phyloP scores from a whole-genome alignment of 2,888 invertebrate species.

The Athrips mouffetella region DNA sequence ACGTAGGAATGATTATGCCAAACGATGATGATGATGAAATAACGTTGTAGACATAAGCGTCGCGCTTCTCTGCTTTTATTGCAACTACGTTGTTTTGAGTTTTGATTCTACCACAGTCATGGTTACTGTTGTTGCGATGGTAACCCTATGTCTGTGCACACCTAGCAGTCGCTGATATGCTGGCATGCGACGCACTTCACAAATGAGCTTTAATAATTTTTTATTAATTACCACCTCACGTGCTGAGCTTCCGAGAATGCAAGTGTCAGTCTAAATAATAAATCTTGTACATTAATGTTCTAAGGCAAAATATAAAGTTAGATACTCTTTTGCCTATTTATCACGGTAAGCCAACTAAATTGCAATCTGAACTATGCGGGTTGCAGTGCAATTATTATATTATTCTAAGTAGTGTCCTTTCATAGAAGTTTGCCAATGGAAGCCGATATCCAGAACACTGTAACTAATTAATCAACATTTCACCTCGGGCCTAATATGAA shows the following conservation, averaged over 20 bases:
- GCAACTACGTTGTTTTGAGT: too few relatives aligned
- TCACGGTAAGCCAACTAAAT: not conserved
- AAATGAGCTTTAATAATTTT: slow-evolving; percentile 59
- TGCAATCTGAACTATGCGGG: not conserved
- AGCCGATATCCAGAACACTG: slow-evolving; percentile 58
- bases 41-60: too few relatives aligned
- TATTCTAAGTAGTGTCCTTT: slow-evolving; percentile 45
- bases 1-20: too few relatives aligned
- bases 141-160: slow-evolving; percentile 26
- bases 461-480: slow-evolving; percentile 77
- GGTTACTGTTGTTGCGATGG: not conserved
- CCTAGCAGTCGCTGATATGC: slow-evolving; percentile 52
- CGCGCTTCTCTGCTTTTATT: too few relatives aligned
- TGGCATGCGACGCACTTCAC: slow-evolving; percentile 53
- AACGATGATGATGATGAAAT: too few relatives aligned
- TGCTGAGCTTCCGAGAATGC: slow-evolving; percentile 12
- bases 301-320: too few relatives aligned
- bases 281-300: too few relatives aligned
- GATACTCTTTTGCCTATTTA: too few relatives aligned
- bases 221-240: slow-evolving; percentile 53
- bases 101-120: too few relatives aligned
- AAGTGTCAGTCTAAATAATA: too few relatives aligned
- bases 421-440: slow-evolving; percentile 51
- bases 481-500: slow-evolving; percentile 73
- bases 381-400: slow-evolving; percentile 52